phyloP scores from a whole-genome alignment of 92 coral and sea anemone genomes.

The Parazoanthus swiftii region DNA sequence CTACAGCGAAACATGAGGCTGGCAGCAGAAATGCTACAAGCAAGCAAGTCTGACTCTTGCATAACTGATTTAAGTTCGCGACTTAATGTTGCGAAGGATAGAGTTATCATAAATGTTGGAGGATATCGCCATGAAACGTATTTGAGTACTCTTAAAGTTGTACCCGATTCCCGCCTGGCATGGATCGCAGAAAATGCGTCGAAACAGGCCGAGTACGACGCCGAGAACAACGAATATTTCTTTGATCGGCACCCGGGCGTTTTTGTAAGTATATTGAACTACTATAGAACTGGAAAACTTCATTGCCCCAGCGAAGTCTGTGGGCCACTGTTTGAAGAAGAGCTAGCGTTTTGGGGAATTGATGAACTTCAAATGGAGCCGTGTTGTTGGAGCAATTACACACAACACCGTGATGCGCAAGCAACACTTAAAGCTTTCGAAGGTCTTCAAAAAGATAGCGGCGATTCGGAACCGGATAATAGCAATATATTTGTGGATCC shows the following conservation, averaged over 20 bases:
- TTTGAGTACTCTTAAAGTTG: conserved; percentile 90
- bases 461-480: conserved; percentile 73
- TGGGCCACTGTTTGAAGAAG: conserved; percentile 97
- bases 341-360: conserved; percentile 95
- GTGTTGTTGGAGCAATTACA: conserved; percentile 98
- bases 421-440: conserved; percentile 93
- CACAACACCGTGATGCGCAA: conserved; percentile 95
- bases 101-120: conserved; percentile 92
- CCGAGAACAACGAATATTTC: conserved; percentile 88
- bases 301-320: conserved; percentile 98
- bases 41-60: conserved; percentile 68
- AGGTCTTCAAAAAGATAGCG: conserved; percentile 82
- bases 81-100: conserved; percentile 73
- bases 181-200: conserved; percentile 99
- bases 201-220: conserved; percentile 87
- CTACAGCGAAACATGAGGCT: conserved; percentile 27
- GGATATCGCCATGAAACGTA: conserved; percentile 95
- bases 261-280: conserved; percentile 85
- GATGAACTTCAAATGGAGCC: conserved; percentile 99
- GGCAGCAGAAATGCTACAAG: conserved; percentile 31
- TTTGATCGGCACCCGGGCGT: conserved; percentile 98
- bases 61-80: conserved; percentile 62
- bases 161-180: conserved; percentile 93
- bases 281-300: conserved; percentile 97
- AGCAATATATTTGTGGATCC: conserved; percentile 60